phyloP scores from a whole-genome alignment of 2,797 vertebrate species.

The Anas georgica region DNA sequence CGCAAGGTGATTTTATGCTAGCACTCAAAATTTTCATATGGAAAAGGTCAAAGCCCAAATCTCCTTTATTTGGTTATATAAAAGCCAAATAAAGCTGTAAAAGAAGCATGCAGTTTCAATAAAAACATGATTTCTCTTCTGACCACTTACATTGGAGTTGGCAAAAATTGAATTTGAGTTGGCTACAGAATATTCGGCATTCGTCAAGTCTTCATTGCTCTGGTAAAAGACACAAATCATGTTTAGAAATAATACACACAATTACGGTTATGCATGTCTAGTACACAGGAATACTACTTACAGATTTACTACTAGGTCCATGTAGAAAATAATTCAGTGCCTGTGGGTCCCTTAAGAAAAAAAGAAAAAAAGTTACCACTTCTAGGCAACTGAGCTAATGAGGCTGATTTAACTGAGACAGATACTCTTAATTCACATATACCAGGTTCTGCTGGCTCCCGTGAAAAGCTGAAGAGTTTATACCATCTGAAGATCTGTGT shows the following conservation, averaged over 20 bases:
- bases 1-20: neutral
- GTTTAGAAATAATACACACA: slow-evolving; percentile 32
- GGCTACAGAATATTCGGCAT: slow-evolving; percentile 90
- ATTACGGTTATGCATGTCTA: neutral
- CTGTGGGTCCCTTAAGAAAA: slow-evolving; percentile 90
- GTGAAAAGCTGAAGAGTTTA: neutral
- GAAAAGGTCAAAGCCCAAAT: neutral
- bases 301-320: slow-evolving; percentile 94
- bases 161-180: slow-evolving; percentile 91
- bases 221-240: slow-evolving; percentile 71
- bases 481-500: neutral
- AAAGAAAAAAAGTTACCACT: slow-evolving; percentile 10
- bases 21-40: neutral
- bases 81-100: neutral
- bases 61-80: neutral
- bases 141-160: slow-evolving; percentile 86
- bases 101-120: neutral
- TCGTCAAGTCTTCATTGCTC: slow-evolving; percentile 93
- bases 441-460: neutral
- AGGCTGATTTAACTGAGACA: neutral
- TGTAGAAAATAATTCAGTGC: slow-evolving; percentile 98
- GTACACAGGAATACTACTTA: slow-evolving; percentile 79
- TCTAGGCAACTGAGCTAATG: neutral
- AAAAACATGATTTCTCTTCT: neutral
- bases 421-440: neutral